Base-by-base conservation (phyloP, 2,888 invertebrate genomes). In the Acleris sparsana region DNA sequence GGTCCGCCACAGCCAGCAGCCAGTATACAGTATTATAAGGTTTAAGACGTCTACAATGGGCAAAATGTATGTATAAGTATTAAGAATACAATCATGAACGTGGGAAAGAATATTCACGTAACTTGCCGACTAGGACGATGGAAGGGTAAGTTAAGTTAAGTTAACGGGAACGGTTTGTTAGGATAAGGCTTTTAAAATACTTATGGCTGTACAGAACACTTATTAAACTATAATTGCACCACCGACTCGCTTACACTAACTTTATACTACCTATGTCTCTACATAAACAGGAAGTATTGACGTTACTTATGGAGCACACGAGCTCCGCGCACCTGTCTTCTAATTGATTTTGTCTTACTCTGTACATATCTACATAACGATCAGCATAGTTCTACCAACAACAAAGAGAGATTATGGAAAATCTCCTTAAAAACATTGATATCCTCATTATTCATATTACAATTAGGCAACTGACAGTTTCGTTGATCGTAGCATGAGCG, bases 361-460 rank as follows among this genome's bases (percentile, higher is more conserved):
- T 44, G 18, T 51, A 46, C 22, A 44, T 51, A 57, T 22, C 22
- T 62, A 46, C n/a, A 52, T 22, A 53, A 59, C 63, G 48, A 53
- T 48, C 48, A 9, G 25, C 20, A 53, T 44, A 16, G n/a, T 44
- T 22, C 39, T 29, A 65, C 39, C 59, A 65, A 66, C 62, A 62
- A 69, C 61, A n/a, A 58, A 64, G 71, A 71, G 72, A 74, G 71
- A 66, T 58, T 49, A 43, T 52, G 44, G 29, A 44, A 48, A 18
- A 48, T 29, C 20, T 52, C 16, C 2, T 43, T 16, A 43, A 43
- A 25, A 29, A 29, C 9, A 29, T 29, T 29, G 43, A 43, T 16
- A 43, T 43, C 13, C 16, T 43, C 43, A 43, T n/a, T 44, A n/a
- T n/a, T 16, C 16, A 44, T 44, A 29, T 46, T 18, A 46, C 6